Conservation (phyloP, 2,113 vertebrate genomes). For the Dipodomys ordii region DNA sequence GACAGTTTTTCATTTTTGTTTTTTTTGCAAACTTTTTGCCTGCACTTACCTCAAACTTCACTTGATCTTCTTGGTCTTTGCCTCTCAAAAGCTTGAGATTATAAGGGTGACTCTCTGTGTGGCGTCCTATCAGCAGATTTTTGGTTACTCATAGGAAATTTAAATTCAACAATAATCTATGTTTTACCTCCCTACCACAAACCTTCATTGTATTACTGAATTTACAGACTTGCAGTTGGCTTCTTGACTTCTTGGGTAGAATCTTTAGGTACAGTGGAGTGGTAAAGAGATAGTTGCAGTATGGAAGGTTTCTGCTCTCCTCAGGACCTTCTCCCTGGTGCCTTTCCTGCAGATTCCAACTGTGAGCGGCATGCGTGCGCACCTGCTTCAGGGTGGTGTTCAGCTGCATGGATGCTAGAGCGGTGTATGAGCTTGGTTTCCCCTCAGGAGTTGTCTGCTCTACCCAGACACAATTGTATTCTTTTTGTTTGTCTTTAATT, state of each 20-base stretch:
- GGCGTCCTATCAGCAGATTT: neutral
- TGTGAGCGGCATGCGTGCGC: too few species aligned
- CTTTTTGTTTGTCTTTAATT: neutral
- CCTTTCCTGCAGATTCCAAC: neutral
- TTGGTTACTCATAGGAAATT: neutral
- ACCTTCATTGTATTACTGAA: neutral
- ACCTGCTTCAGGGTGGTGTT: neutral
- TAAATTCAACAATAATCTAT: neutral
- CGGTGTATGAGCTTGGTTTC: neutral
- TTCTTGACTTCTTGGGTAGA: neutral
- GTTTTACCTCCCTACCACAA: neutral
- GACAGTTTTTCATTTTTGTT: too few species aligned
- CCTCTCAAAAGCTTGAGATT: too few species aligned
- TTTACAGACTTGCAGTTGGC: neutral
- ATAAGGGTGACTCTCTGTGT: too few species aligned
- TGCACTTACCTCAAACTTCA: too few species aligned
- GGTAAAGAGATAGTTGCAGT: neutral
- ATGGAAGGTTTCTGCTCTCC: neutral
- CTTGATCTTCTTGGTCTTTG: too few species aligned
- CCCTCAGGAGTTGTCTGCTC: neutral
- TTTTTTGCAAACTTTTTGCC: too few species aligned
- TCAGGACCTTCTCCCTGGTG: neutral
- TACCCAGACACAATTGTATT: neutral
- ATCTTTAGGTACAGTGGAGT: neutral
- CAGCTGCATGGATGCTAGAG: accelerated